A percentile compares a stretch with the other conserved stretches of the same genome.
phyloP scores from a whole-genome alignment of 2,113 vertebrate genomes.

The Centrocercus urophasianus region DNA sequence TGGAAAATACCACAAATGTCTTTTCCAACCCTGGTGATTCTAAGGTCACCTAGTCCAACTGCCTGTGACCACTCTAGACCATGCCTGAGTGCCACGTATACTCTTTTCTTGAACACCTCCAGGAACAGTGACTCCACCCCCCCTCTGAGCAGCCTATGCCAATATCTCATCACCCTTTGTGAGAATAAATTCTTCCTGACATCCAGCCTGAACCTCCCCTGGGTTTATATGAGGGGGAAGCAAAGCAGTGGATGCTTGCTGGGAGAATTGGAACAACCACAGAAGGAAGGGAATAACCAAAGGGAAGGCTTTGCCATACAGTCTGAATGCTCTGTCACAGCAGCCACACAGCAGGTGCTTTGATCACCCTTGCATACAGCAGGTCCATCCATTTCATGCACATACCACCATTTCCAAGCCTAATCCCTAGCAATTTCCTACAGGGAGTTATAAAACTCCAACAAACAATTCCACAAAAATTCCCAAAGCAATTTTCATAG shows the following conservation, averaged over 20 bases:
- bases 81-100: no score
- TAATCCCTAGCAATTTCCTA: slow-evolving; percentile 48
- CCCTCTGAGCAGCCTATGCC: no score
- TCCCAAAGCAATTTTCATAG: slow-evolving; percentile 13
- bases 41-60: no score
- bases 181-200: no score
- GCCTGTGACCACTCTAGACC: no score
- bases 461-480: slow-evolving; percentile 42
- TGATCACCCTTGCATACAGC: not conserved
- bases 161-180: no score
- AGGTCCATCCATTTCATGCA: not conserved
- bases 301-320: not conserved
- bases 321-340: not conserved
- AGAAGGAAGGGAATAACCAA: not conserved
- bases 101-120: no score
- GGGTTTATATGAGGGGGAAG: not conserved
- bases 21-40: no score
- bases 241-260: not conserved
- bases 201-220: no score
- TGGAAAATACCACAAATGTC: no score
- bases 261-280: not conserved
- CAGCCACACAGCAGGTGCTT: fast-evolving
- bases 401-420: not conserved
- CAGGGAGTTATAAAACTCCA: slow-evolving; percentile 9
- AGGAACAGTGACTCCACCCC: no score